Base-by-base conservation (phyloP, 1,140 invertebrate genomes). In the Sweltsa coloradensis region DNA sequence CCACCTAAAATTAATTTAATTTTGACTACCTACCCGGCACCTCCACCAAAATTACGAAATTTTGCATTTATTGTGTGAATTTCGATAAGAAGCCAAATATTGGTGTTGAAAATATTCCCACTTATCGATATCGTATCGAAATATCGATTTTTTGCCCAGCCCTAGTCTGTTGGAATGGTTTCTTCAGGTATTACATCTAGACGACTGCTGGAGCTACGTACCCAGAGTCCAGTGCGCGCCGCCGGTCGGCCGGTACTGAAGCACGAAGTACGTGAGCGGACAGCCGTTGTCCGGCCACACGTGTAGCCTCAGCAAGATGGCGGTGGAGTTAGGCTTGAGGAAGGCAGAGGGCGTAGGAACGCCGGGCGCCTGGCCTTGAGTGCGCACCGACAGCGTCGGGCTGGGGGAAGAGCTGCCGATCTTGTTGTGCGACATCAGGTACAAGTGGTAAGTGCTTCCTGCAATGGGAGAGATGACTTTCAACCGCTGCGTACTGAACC, bases 201-300 rank as follows among this genome's bases (percentile, higher is more conserved):
- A 39, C 19, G 7, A 9, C 7, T 43, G 16, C 3, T 26, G 13
- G 29, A 9, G n/a, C 45, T 19, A 54, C 54, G 58, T 57, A 70
- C 68, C 67, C 50, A 77, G 55, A 2, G 70, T 76, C 76, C 76
- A 79, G 44, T 76, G 74, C 21, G 69, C 65, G 34, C 73, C 69
- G 41, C 68, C 66, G 11, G 71, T 62, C 18, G 72, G 74, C 34
- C 74, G 71, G 62, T 89, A 89, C 54, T 85, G 80, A 24, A 90
- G 70, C 16, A 80, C 76, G 57, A 85, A 90, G 57, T 78, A 80
- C 7, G 75, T 61, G 24, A 91, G 76, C 0, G 84, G 79, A 58
- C 87, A 90, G 2, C 83, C 84, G 37, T 83, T 83, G 52, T 83
- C 80, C 2, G 80, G 78, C 85, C 86, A 90, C 2, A 79, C 72